Percentiles rank a stretch among this genome's conserved stretches.
Conservation (phyloP, 1,140 invertebrate genomes). For the Microplitis mediator region DNA sequence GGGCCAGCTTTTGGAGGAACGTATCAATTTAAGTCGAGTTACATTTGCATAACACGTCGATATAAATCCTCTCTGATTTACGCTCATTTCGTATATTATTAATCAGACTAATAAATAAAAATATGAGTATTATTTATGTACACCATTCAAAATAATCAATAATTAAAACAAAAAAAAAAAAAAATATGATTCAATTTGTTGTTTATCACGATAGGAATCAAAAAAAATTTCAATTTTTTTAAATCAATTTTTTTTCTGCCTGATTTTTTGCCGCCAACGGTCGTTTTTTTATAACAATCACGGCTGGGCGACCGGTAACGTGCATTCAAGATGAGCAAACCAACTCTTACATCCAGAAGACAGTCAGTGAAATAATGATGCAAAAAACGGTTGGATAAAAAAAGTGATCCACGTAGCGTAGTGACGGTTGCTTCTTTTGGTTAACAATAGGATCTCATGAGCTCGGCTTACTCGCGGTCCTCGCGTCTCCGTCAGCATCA, state of each 20-base stretch:
- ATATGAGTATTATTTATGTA: too few relatives aligned
- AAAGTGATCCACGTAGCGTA: background rate
- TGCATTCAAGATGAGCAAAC: background rate
- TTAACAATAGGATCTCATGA: conserved; percentile 43
- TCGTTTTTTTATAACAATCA: background rate
- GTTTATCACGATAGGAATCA: too few relatives aligned
- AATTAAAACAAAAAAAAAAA: too few relatives aligned
- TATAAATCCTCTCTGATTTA: background rate
- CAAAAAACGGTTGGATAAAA: conserved; percentile 43
- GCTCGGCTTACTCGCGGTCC: conserved; percentile 9
- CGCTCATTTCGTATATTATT: too few relatives aligned
- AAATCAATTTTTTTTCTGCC: background rate
- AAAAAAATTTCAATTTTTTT: background rate
- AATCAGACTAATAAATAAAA: too few relatives aligned
- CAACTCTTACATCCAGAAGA: conserved; percentile 9
- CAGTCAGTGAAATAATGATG: conserved; percentile 23
- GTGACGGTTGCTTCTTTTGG: conserved; percentile 48
- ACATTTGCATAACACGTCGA: background rate
- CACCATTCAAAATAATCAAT: too few relatives aligned
- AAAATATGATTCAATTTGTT: too few relatives aligned
- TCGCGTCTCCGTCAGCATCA: conserved; percentile 15
- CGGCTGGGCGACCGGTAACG: background rate
- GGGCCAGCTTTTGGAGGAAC: background rate
- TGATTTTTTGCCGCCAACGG: background rate
- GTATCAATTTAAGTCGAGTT: background rate